These are phyloP conservation scores for Siniperca obscura DNA, from an alignment of 2,797 vertebrate genomes.

Conservation along the genomic window DNA sequence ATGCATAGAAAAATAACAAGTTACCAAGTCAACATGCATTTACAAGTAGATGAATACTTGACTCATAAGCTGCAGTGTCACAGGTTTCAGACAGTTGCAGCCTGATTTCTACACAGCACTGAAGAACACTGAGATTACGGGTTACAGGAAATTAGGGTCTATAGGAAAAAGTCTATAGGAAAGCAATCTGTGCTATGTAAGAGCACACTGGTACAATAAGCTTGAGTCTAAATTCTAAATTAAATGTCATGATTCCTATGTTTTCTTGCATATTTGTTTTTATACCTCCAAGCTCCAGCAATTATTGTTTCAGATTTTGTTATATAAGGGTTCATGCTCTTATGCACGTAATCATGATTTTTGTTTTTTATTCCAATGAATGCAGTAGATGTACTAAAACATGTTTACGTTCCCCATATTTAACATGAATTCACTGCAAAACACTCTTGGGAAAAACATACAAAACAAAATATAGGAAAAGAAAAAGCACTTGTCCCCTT, in stretches of 20 bases:
- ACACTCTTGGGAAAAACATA: background rate
- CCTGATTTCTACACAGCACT: conserved; percentile 4
- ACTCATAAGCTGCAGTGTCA: background rate
- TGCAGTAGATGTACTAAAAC: background rate
- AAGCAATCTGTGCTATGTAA: background rate
- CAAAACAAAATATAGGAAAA: background rate
- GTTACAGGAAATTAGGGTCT: background rate
- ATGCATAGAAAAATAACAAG: background rate
- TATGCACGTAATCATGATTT: background rate
- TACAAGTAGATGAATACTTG: background rate
- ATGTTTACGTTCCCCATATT: background rate
- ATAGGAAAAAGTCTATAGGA: background rate
- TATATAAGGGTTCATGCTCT: background rate
- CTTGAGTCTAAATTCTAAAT: background rate
- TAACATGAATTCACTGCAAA: background rate
- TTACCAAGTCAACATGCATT: background rate
- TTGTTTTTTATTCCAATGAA: background rate
- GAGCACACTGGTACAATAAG: background rate
- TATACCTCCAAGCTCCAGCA: background rate
- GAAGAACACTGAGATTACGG: background rate
- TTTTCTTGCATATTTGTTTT: background rate
- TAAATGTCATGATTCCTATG: background rate
- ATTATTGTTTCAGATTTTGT: background rate
- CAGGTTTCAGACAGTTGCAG: conserved; percentile 5
- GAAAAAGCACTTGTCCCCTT: background rate